These are phyloP conservation scores for human (Homo sapiens) DNA, from an alignment of 2,113 vertebrate genomes.

Conservation along the genomic window DNA sequence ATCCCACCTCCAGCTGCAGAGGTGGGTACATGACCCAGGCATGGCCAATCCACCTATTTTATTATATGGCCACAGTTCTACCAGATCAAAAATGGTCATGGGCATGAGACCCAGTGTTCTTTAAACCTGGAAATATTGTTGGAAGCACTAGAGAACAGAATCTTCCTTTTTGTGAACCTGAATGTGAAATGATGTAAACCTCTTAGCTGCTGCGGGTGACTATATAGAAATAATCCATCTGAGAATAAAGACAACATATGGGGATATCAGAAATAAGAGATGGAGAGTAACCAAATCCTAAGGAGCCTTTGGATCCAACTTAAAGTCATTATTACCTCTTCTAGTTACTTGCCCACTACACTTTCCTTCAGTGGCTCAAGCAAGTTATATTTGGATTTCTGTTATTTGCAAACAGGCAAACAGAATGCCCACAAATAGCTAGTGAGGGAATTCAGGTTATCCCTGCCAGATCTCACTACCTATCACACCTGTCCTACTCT, in stretches of 20 bases:
- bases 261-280: no score
- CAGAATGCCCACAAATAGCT: not conserved
- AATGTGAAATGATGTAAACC: not conserved
- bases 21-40: not conserved
- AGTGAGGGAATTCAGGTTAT: not conserved
- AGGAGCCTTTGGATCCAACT: not conserved
- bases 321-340: not conserved
- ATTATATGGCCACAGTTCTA: not conserved
- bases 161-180: not conserved
- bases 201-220: accelerated
- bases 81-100: accelerated
- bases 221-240: not conserved
- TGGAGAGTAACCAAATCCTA: not conserved
- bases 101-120: no score
- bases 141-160: not conserved
- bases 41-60: not conserved
- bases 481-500: not conserved
- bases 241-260: no score
- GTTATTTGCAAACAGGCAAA: not conserved
- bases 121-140: not conserved
- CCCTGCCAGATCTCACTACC: not conserved
- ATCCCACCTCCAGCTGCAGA: not conserved
- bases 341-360: accelerated
- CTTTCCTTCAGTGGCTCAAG: not conserved
- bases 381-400: not conserved